Evolutionary conservation across 2,888 invertebrate genomes (phyloP).

Genomic region (Cephus sareptanus): DNA sequence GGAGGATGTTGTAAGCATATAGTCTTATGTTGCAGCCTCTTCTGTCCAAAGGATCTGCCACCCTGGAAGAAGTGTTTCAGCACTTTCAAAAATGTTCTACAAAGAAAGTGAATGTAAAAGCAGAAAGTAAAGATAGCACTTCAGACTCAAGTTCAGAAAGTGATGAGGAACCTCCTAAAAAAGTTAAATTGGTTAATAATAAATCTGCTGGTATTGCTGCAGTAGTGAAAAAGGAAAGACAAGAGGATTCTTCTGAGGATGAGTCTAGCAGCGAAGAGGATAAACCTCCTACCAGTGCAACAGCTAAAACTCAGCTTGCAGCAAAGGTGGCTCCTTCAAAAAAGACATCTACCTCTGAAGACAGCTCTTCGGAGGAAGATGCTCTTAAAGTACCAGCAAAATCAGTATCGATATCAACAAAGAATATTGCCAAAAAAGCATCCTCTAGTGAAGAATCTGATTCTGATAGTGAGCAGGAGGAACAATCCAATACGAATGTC

Average conservation of each 20-base stretch:
- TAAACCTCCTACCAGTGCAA: slow-evolving; percentile 31
- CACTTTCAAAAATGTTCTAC: slow-evolving; percentile 69
- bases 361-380: slow-evolving; percentile 51
- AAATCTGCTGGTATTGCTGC: slow-evolving; percentile 31
- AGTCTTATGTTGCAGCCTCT: slow-evolving; percentile 69
- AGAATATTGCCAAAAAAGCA: slow-evolving; percentile 32
- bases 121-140: slow-evolving; percentile 49
- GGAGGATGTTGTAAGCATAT: background rate
- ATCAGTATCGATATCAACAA: slow-evolving; percentile 20
- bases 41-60: slow-evolving; percentile 74
- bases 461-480: slow-evolving; percentile 28
- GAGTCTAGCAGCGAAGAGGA: slow-evolving; percentile 54
- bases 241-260: slow-evolving; percentile 44
- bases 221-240: slow-evolving; percentile 32
- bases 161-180: slow-evolving; percentile 48
- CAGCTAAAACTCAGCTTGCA: slow-evolving; percentile 50
- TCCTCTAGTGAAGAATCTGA: slow-evolving; percentile 36
- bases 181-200: slow-evolving; percentile 46
- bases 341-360: slow-evolving; percentile 57
- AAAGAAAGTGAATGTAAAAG: slow-evolving; percentile 65
- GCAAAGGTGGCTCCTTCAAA: slow-evolving; percentile 38
- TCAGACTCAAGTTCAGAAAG: slow-evolving; percentile 62
- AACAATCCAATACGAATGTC: slow-evolving; percentile 14
- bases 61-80: slow-evolving; percentile 72
- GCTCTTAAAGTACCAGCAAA: slow-evolving; percentile 26